A percentile compares a stretch with the other conserved stretches of the same genome.
These are phyloP conservation scores for Lysandra bellargus DNA, from an alignment of 2,888 invertebrate species.

Conservation along the genomic window DNA sequence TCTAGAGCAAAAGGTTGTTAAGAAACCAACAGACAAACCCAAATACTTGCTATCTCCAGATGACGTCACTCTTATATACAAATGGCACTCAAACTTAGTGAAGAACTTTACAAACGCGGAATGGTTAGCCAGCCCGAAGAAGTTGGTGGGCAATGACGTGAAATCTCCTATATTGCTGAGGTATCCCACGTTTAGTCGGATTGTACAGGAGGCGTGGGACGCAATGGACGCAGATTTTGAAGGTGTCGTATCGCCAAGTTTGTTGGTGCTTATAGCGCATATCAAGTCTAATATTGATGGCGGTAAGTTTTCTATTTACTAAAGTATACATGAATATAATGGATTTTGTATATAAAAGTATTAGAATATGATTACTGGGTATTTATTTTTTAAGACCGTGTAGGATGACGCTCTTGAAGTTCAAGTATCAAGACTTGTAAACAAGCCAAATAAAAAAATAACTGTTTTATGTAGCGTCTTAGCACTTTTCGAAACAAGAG, in stretches of 20 bases:
- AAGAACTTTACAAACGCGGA: constrained; percentile 79
- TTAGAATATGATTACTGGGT: no score
- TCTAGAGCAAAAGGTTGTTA: constrained; percentile 73
- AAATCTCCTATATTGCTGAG: constrained; percentile 78
- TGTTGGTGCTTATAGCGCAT: constrained; percentile 80
- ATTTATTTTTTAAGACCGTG: no score
- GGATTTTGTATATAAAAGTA: no score
- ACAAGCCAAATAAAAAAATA: no score
- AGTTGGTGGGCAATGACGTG: constrained; percentile 65
- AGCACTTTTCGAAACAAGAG: no score
- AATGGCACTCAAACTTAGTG: constrained; percentile 82
- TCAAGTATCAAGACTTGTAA: no score
- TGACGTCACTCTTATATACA: constrained; percentile 81
- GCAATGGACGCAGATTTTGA: constrained; percentile 79
- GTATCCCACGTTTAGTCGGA: constrained; percentile 79
- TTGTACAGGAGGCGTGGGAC: constrained; percentile 75
- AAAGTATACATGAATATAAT: background rate
- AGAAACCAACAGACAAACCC: constrained; percentile 50
- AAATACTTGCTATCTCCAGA: constrained; percentile 68
- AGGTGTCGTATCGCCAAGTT: constrained; percentile 75
- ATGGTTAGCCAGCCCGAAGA: constrained; percentile 79
- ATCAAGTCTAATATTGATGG: constrained; percentile 75
- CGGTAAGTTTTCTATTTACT: constrained; percentile 51
- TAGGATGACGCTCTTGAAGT: no score
- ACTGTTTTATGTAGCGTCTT: no score